Percentiles rank a stretch among this genome's conserved stretches.
Conservation (phyloP, 2,888 invertebrate species). For the Phortica magna region DNA sequence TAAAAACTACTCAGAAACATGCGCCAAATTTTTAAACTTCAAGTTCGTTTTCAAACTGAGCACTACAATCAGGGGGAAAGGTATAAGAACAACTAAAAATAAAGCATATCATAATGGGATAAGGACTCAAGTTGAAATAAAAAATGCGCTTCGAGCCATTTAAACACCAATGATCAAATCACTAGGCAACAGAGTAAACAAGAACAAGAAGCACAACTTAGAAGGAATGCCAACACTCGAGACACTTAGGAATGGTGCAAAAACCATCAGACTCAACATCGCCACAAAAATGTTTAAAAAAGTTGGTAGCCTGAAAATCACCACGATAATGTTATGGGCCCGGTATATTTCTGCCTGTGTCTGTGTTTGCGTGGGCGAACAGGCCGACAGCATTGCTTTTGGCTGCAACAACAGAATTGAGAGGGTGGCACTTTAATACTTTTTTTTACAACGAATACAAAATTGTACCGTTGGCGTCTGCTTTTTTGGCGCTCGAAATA, state of each 20-base stretch:
- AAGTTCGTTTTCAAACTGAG: neutral
- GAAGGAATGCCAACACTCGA: slow-evolving; percentile 1
- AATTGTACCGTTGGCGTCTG: slow-evolving; percentile 53
- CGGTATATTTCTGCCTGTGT: neutral
- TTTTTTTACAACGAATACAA: slow-evolving; percentile 61
- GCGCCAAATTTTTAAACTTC: slow-evolving; percentile 18
- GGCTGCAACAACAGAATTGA: neutral
- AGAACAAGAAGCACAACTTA: slow-evolving; percentile 1
- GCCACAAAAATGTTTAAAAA: neutral
- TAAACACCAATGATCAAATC: slow-evolving; percentile 7
- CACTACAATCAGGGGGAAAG: no score
- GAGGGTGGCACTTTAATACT: neutral
- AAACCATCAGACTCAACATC: neutral
- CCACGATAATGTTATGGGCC: neutral
- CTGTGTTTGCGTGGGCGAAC: neutral
- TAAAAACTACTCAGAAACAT: neutral
- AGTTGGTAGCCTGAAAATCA: neutral
- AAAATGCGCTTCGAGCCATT: slow-evolving; percentile 22
- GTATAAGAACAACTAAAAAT: neutral
- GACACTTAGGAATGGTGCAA: neutral
- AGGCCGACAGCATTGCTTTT: neutral
- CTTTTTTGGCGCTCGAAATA: neutral
- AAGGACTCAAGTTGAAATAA: slow-evolving; percentile 15
- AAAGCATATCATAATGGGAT: slow-evolving; percentile 15
- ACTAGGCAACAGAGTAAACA: neutral